Percentiles rank a stretch among this genome's conserved stretches.
These are phyloP conservation scores for Trypoxylus dichotomus DNA, from an alignment of 1,140 invertebrate species.

Conservation along the genomic window DNA sequence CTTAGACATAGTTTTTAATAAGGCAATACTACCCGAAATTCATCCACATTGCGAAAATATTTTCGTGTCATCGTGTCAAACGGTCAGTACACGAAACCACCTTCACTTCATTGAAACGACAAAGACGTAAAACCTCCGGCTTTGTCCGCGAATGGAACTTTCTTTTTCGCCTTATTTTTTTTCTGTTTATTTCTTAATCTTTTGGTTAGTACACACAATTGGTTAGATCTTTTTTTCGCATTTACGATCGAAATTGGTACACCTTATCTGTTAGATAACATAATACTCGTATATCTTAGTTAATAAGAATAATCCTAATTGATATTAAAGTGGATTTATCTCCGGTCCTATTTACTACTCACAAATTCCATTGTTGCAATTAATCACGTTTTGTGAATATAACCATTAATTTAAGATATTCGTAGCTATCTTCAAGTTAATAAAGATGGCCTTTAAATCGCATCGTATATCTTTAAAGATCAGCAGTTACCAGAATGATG, in stretches of 20 bases:
- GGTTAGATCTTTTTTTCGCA: neutral
- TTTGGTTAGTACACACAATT: neutral
- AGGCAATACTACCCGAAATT: neutral
- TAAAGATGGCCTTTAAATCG: too few relatives aligned
- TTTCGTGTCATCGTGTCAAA: conserved; percentile 18
- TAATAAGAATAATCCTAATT: neutral
- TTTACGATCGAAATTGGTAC: neutral
- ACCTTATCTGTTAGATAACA: neutral
- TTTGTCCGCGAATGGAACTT: neutral
- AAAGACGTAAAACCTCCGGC: neutral
- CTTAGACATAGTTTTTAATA: conserved; percentile 3
- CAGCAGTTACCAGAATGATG: too few relatives aligned
- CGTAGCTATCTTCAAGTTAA: too few relatives aligned
- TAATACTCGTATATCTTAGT: neutral
- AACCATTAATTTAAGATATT: too few relatives aligned
- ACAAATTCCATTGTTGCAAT: neutral
- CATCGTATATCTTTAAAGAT: too few relatives aligned
- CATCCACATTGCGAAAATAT: conserved; percentile 7
- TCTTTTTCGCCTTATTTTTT: neutral
- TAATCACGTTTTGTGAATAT: neutral
- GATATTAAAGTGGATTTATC: neutral
- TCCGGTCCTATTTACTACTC: neutral
- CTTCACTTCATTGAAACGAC: neutral
- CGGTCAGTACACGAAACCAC: neutral
- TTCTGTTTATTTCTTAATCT: neutral